A percentile compares a stretch with the other conserved stretches of the same genome.
Conservation (phyloP, 2,888 invertebrate species). For the Taphrorychus bicolor region DNA sequence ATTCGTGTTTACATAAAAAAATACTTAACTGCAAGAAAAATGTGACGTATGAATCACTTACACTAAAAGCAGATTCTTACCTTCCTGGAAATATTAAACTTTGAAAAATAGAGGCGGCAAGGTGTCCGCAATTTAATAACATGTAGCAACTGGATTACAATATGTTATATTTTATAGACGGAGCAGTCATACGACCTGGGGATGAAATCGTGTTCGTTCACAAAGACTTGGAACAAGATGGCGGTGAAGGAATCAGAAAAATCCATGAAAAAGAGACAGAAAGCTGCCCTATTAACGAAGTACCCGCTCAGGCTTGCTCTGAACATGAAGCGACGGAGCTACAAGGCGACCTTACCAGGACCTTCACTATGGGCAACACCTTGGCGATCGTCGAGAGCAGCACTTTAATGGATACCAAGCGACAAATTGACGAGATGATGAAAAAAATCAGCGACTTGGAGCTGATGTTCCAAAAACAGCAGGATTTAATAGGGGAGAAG, state of each 20-base stretch:
- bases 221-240: background rate
- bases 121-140: no score
- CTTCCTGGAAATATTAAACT: no score
- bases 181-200: constrained; percentile 11
- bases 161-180: no score
- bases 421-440: constrained; percentile 20
- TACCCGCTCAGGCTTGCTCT: no score
- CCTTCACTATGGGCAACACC: background rate
- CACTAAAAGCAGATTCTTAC: background rate
- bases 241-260: no score
- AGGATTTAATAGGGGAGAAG: background rate
- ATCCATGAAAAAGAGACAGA: no score
- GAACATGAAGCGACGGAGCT: background rate
- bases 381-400: background rate
- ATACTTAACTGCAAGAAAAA: no score
- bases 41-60: no score
- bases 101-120: no score
- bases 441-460: constrained; percentile 22
- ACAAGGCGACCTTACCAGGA: background rate
- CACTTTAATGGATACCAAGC: background rate
- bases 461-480: constrained; percentile 7
- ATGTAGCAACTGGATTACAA: no score
- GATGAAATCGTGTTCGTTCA: constrained; percentile 11
- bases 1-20: no score
- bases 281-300: no score